Conservation (phyloP, 2,888 invertebrate species). For the Drosophila cognata region DNA sequence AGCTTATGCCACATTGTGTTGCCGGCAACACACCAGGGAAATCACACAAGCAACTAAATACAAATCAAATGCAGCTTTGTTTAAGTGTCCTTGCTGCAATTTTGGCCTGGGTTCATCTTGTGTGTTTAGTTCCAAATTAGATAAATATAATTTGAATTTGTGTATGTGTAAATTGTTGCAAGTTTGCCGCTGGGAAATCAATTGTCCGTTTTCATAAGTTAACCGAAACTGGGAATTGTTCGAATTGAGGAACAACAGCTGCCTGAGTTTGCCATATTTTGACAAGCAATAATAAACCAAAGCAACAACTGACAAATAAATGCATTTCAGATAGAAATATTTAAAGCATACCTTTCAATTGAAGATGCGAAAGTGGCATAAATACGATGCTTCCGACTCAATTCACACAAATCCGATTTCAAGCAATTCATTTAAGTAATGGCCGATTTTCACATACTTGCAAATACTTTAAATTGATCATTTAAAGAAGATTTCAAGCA, state of each 20-base stretch:
- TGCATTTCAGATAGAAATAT: neutral
- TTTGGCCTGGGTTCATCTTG: conserved; percentile 19
- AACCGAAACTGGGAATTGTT: conserved; percentile 69
- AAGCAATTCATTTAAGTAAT: neutral
- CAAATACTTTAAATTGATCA: neutral
- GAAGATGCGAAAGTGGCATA: neutral
- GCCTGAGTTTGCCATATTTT: neutral
- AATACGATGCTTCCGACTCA: neutral
- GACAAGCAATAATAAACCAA: conserved; percentile 51
- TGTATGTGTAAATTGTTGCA: conserved; percentile 68
- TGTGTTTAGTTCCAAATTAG: conserved; percentile 67
- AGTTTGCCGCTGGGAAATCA: conserved; percentile 68
- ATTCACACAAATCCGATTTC: neutral
- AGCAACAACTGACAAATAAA: conserved; percentile 3
- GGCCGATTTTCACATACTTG: neutral
- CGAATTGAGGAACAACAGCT: neutral
- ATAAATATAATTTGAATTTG: conserved; percentile 73
- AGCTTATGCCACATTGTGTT: neutral
- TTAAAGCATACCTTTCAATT: neutral
- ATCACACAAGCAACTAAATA: conserved; percentile 34
- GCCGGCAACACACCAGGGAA: conserved; percentile 32
- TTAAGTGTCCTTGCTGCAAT: conserved; percentile 30
- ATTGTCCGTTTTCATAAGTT: conserved; percentile 70
- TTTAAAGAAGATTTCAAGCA: neutral
- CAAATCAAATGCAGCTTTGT: conserved; percentile 20